Percentiles rank a stretch among this genome's conserved stretches.
These are phyloP conservation scores for Geotrupes spiniger DNA, from an alignment of 2,888 invertebrate species.

Conservation along the genomic window DNA sequence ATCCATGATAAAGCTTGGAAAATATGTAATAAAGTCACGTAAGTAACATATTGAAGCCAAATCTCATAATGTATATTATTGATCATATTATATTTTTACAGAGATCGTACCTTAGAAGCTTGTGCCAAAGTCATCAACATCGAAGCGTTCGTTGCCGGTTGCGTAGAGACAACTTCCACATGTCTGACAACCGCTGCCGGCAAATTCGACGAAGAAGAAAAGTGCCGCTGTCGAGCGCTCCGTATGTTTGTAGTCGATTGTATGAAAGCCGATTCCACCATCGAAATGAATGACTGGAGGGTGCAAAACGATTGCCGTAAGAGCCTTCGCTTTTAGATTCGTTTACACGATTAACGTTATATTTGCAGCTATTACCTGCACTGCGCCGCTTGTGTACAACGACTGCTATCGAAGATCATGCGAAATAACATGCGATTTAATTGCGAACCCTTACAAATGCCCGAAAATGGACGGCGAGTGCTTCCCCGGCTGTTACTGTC, in stretches of 20 bases:
- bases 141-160: constrained; percentile 68
- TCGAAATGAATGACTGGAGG: constrained; percentile 71
- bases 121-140: constrained; percentile 65
- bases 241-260: constrained; percentile 74
- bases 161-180: constrained; percentile 72
- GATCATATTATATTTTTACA: constrained; percentile 16
- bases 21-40: constrained; percentile 68
- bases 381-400: constrained; percentile 72
- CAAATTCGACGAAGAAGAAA: constrained; percentile 42
- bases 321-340: constrained; percentile 28
- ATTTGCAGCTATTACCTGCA: constrained; percentile 64
- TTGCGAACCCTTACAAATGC: constrained; percentile 59
- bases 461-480: constrained; percentile 65
- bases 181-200: constrained; percentile 60
- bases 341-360: too few relatives aligned
- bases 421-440: constrained; percentile 71
- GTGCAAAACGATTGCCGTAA: constrained; percentile 68
- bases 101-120: constrained; percentile 60
- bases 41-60: constrained; percentile 36
- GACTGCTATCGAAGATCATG: constrained; percentile 80
- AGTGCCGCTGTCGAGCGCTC: constrained; percentile 69
- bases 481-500: constrained; percentile 83
- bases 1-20: constrained; percentile 64
- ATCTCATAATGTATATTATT: not conserved
- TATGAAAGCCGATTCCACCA: constrained; percentile 59